phyloP scores from a whole-genome alignment of 2,888 invertebrate genomes.

The Criorhina ranunculi region DNA sequence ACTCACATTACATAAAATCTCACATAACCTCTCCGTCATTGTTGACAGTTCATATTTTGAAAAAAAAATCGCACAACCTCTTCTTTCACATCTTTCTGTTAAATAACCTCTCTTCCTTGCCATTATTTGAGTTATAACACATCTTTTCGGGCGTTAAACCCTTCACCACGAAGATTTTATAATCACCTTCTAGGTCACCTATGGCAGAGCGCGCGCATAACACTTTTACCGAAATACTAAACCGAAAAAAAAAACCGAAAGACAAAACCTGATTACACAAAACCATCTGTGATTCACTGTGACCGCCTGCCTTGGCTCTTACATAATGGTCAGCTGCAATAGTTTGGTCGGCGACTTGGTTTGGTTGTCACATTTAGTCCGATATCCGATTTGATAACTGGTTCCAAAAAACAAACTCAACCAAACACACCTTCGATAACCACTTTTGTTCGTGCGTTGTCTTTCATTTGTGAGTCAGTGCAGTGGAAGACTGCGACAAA shows the following conservation, averaged over 20 bases:
- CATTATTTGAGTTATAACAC: slow-evolving; percentile 19
- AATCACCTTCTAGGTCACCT: slow-evolving; percentile 67
- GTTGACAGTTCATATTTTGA: slow-evolving; percentile 1
- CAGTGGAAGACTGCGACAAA: slow-evolving; percentile 9
- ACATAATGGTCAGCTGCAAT: slow-evolving; percentile 73
- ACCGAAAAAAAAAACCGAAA: slow-evolving; percentile 19
- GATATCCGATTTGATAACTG: slow-evolving; percentile 69
- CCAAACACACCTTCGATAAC: neutral
- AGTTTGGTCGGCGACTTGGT: slow-evolving; percentile 16
- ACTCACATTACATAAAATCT: slow-evolving; percentile 2
- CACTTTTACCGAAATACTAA: slow-evolving; percentile 52
- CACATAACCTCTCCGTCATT: slow-evolving; percentile 1
- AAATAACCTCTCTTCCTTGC: slow-evolving; percentile 12
- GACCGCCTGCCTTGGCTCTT: slow-evolving; percentile 52
- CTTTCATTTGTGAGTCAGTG: slow-evolving; percentile 44
- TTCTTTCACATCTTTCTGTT: slow-evolving; percentile 24
- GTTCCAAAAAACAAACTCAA: slow-evolving; percentile 45
- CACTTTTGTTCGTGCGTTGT: slow-evolving; percentile 26
- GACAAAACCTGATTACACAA: slow-evolving; percentile 52
- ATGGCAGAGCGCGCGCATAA: slow-evolving; percentile 18
- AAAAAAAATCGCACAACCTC: slow-evolving; percentile 9
- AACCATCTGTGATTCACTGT: slow-evolving; percentile 59
- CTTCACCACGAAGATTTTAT: slow-evolving; percentile 47
- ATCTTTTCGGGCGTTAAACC: slow-evolving; percentile 58
- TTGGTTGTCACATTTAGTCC: slow-evolving; percentile 45